Conservation (phyloP, 1,140 invertebrate species). For the Theocolax elegans region DNA sequence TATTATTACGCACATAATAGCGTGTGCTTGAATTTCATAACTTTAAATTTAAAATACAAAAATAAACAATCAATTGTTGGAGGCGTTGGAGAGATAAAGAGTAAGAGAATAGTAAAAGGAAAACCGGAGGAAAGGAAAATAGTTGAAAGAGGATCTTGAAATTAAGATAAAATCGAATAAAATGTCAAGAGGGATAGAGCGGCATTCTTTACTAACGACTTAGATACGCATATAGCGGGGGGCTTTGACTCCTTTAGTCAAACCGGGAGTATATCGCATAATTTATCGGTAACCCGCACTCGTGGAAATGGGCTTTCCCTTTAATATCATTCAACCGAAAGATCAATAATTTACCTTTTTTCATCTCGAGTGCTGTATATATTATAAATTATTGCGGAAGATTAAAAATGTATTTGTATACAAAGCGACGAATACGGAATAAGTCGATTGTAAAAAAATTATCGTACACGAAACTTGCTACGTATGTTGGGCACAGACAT, state of each 20-base stretch:
- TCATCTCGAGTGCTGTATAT: not conserved
- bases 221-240: not conserved
- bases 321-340: not conserved
- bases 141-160: not conserved
- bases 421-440: no score
- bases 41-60: no score
- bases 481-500: no score
- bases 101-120: no score
- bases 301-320: not conserved
- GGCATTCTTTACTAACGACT: constrained; percentile 23
- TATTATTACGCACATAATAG: no score
- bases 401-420: not conserved
- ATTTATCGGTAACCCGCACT: constrained; percentile 15
- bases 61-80: no score
- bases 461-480: no score
- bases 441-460: no score
- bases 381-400: not conserved
- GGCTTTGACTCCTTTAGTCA: not conserved
- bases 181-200: constrained; percentile 3
- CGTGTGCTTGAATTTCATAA: no score
- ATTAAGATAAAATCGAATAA: not conserved
- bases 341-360: constrained; percentile 4
- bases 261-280: not conserved
- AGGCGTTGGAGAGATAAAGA: no score
- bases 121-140: no score